Evolutionary conservation across 2,797 vertebrate species (phyloP), one percentile per base, ranked within the genome.

Genomic region (Menidia menidia): DNA sequence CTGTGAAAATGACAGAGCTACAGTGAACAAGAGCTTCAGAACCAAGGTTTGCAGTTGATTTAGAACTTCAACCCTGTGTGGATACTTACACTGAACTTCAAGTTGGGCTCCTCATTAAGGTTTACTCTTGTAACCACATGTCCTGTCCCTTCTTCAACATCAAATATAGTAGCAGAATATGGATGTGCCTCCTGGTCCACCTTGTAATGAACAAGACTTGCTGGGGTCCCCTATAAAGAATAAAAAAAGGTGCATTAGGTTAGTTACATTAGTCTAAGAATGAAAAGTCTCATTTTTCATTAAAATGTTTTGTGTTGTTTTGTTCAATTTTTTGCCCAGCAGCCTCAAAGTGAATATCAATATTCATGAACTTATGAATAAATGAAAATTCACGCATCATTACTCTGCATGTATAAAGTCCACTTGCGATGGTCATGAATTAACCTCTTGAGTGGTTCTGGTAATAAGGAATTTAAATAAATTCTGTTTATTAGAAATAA

Each of bases 91-190:
- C 91, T 96, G 77, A 99, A 99, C 85, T 95, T 95, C 0, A 95
- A 94, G 78, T 96, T 98, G 30, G 98, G 98, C 70, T 98, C 95
- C 78, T 99, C 98, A 1, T 99, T 99, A 25, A 99, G 95, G 89
- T 99, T 99, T 7, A 99, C 98, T 50, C 94, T 92, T 16, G 97
- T 98, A 32, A 98, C 65, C 1, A 99, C 93, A 6, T 87, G 90
- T 18, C 98, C 97, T 0, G 95, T 95, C 64, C 89, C 80, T 64
- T 97, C 95, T 2, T 97, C 96, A 39, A 99, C 95, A 0, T 95
- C 96, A 84, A 99, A 99, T 74, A 99, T 97, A 81, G 95, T 97
- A 77, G 95, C 95, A 6, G 97, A 97, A 79, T 99, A 98, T 39
- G 95, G 94, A 73, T 94, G 94, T 14, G 93, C 93, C 2, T 92